Conservation (phyloP, 2,797 vertebrate species). For the Tolypeutes matacus region DNA sequence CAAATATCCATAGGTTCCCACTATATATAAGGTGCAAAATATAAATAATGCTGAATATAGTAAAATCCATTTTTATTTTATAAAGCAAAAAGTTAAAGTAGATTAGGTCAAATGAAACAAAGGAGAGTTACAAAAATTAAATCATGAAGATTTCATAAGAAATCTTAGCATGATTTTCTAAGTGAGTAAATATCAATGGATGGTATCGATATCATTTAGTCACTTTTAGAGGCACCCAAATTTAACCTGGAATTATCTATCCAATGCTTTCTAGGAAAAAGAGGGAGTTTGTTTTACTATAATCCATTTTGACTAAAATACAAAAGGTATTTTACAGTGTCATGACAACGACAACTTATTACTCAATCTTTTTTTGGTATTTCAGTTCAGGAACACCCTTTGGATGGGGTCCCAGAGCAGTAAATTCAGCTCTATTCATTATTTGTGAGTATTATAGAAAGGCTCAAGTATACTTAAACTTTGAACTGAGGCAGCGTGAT, state of each 20-base stretch:
- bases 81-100: conserved; percentile 29
- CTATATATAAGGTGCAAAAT: not conserved
- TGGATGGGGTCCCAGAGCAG: not conserved
- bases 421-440: conserved; percentile 16
- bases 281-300: conserved; percentile 42
- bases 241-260: not conserved
- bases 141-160: conserved; percentile 24
- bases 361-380: conserved; percentile 40
- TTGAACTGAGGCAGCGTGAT: conserved; percentile 51
- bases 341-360: conserved; percentile 56
- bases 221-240: not conserved
- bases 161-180: conserved; percentile 45
- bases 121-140: conserved; percentile 8
- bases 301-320: conserved; percentile 52
- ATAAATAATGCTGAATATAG: not conserved
- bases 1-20: not conserved
- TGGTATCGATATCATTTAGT: not conserved
- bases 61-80: conserved; percentile 51
- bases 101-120: conserved; percentile 55
- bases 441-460: conserved; percentile 53
- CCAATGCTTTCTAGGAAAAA: conserved; percentile 60
- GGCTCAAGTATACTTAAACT: conserved; percentile 41
- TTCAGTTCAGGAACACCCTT: conserved; percentile 65
- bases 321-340: conserved; percentile 18
- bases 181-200: not conserved